Percentiles rank a stretch among this genome's conserved stretches.
phyloP scores from a whole-genome alignment of 1,140 invertebrate genomes.

The Trichoplusia ni region DNA sequence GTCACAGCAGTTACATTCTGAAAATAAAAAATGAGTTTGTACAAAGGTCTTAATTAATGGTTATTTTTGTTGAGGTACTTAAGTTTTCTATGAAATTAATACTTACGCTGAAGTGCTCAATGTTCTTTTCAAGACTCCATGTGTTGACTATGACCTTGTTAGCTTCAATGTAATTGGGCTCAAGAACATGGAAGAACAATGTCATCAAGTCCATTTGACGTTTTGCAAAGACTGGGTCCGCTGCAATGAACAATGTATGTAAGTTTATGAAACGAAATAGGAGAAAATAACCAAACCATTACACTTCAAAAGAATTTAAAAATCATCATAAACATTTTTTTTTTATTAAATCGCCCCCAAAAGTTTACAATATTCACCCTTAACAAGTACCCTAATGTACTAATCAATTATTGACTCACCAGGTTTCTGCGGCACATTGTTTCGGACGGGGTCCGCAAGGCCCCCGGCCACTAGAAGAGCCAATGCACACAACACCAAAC shows the following conservation, averaged over 20 bases:
- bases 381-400: not conserved
- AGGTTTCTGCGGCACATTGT: conserved; percentile 37
- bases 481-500: conserved; percentile 47
- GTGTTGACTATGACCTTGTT: conserved; percentile 72
- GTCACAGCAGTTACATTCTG: conserved; percentile 82
- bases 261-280: not conserved
- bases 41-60: not conserved
- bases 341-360: too few species aligned
- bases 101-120: conserved; percentile 76
- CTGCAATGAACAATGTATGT: conserved; percentile 49
- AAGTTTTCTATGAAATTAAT: not conserved
- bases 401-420: conserved; percentile 41
- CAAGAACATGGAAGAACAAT: conserved; percentile 82
- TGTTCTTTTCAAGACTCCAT: conserved; percentile 78
- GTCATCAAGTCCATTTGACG: conserved; percentile 81
- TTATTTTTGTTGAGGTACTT: not conserved
- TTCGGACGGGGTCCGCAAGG: conserved; percentile 36
- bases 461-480: conserved; percentile 43
- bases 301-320: not conserved
- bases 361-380: too few species aligned
- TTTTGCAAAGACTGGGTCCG: conserved; percentile 78
- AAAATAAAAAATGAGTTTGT: conserved; percentile 42
- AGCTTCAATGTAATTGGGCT: conserved; percentile 78
- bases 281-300: not conserved
- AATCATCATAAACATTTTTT: too few species aligned